These are phyloP conservation scores for Drosophila diplacantha DNA, from an alignment of 2,888 invertebrate species.

Conservation along the genomic window DNA sequence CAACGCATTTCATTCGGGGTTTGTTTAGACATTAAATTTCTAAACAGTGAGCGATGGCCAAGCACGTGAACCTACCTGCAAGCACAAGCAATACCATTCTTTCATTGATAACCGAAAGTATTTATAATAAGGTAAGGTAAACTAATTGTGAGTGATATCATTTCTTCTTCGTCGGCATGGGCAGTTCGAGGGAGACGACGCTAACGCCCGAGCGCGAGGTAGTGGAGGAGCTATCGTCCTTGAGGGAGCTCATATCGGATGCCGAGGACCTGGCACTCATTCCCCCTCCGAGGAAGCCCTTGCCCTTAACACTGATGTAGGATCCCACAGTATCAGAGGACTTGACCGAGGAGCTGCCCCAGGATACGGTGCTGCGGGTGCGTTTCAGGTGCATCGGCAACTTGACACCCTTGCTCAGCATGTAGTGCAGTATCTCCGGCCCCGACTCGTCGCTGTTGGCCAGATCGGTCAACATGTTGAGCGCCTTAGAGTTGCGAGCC, in stretches of 20 bases:
- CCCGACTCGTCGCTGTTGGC: slow-evolving; percentile 69
- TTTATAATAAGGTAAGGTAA: neutral
- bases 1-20: slow-evolving; percentile 47
- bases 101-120: slow-evolving; percentile 1
- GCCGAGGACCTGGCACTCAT: slow-evolving; percentile 56
- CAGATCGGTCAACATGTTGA: slow-evolving; percentile 81
- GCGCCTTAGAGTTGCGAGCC: slow-evolving; percentile 80
- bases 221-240: slow-evolving; percentile 41
- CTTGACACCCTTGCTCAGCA: slow-evolving; percentile 74
- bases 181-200: slow-evolving; percentile 71
- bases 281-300: slow-evolving; percentile 21
- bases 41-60: slow-evolving; percentile 55
- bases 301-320: slow-evolving; percentile 55
- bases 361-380: slow-evolving; percentile 65
- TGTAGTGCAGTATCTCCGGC: slow-evolving; percentile 67
- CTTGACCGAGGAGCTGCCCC: slow-evolving; percentile 69
- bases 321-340: slow-evolving; percentile 53
- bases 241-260: slow-evolving; percentile 50
- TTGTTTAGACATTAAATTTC: slow-evolving; percentile 51
- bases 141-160: slow-evolving; percentile 3
- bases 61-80: slow-evolving; percentile 44
- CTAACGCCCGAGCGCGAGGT: slow-evolving; percentile 59
- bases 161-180: slow-evolving; percentile 45
- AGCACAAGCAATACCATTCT: neutral
- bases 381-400: slow-evolving; percentile 73